A percentile compares a stretch with the other conserved stretches of the same genome.
These are phyloP conservation scores for Ceramica pisi DNA, from an alignment of 2,888 invertebrate species.

Conservation along the genomic window DNA sequence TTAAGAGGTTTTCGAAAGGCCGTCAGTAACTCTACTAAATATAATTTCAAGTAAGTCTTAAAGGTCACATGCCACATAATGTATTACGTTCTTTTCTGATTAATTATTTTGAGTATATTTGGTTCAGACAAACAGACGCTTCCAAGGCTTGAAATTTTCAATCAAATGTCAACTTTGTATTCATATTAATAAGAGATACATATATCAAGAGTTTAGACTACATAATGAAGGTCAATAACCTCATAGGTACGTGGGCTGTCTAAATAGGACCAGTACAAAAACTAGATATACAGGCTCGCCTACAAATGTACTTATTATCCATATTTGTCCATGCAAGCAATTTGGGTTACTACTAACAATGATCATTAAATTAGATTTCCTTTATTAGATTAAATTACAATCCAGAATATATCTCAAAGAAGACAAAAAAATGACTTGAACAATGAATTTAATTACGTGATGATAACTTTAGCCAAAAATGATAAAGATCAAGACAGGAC, in stretches of 20 bases:
- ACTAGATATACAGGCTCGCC: slow-evolving; percentile 57
- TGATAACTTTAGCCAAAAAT: background rate
- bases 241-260: slow-evolving; percentile 47
- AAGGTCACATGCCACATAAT: slow-evolving; percentile 21
- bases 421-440: background rate
- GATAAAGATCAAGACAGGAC: background rate
- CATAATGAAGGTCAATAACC: slow-evolving; percentile 43
- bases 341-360: slow-evolving; percentile 47
- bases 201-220: slow-evolving; percentile 6
- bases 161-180: slow-evolving; percentile 17
- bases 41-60: slow-evolving; percentile 4
- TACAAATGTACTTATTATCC: slow-evolving; percentile 54
- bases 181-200: slow-evolving; percentile 6
- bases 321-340: slow-evolving; percentile 46
- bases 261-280: slow-evolving; percentile 51
- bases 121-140: slow-evolving; percentile 30
- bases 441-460: background rate
- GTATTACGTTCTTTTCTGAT: slow-evolving; percentile 1
- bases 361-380: slow-evolving; percentile 18
- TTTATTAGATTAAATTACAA: too few species aligned
- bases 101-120: slow-evolving; percentile 20
- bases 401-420: background rate
- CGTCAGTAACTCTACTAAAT: background rate
- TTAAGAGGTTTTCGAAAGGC: background rate
- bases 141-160: background rate